A percentile compares a stretch with the other conserved stretches of the same genome.
phyloP scores from a whole-genome alignment of 2,113 vertebrate species.

The Malaclemys terrapin region DNA sequence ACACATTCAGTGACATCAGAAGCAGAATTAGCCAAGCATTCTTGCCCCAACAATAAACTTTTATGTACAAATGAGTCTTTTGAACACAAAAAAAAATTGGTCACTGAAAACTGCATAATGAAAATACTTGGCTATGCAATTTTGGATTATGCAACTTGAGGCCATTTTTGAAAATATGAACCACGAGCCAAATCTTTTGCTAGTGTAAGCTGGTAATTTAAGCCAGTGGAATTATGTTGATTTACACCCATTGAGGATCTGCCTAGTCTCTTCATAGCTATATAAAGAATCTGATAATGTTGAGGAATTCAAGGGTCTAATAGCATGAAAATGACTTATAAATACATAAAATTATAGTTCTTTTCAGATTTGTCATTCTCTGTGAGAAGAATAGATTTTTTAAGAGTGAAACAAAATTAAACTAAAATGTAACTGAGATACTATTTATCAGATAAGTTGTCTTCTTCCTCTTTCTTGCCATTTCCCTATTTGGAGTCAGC shows the following conservation, averaged over 20 bases:
- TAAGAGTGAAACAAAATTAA: background rate
- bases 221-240: background rate
- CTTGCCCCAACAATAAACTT: background rate
- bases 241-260: background rate
- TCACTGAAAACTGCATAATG: background rate
- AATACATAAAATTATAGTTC: background rate
- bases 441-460: background rate
- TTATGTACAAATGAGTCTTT: background rate
- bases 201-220: background rate
- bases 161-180: background rate
- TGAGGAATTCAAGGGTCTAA: background rate
- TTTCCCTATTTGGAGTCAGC: background rate
- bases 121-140: background rate
- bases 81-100: background rate
- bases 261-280: background rate
- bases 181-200: background rate
- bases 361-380: background rate
- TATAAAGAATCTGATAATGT: background rate
- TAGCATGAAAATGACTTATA: background rate
- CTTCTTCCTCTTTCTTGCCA: too few relatives aligned
- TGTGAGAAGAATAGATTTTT: background rate
- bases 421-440: background rate
- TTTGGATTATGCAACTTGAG: background rate
- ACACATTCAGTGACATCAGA: background rate
- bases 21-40: background rate